Percentiles rank a stretch among this genome's conserved stretches.
Conservation (phyloP, 2,888 invertebrate species). For the Eristalinus sepulchralis region DNA sequence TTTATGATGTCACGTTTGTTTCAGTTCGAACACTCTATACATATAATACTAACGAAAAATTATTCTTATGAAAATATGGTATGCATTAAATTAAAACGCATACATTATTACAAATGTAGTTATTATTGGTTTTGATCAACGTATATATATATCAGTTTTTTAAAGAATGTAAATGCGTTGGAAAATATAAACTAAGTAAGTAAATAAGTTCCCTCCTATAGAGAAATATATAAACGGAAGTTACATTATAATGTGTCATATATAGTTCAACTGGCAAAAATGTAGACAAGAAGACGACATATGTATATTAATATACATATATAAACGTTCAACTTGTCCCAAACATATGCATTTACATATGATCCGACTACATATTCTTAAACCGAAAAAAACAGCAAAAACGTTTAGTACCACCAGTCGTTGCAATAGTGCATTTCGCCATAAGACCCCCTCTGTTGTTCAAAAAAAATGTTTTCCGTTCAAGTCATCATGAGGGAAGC, state of each 20-base stretch:
- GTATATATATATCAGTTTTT: too few species aligned
- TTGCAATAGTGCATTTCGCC: neutral
- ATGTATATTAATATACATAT: too few species aligned
- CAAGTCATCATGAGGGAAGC: neutral
- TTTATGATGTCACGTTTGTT: neutral
- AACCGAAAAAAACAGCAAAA: neutral
- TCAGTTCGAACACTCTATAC: neutral
- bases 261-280: too few species aligned
- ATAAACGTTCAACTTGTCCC: too few species aligned
- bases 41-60: neutral
- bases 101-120: neutral
- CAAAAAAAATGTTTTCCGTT: neutral
- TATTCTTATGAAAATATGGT: neutral
- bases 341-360: too few species aligned
- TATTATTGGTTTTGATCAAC: neutral
- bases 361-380: neutral
- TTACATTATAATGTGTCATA: too few species aligned
- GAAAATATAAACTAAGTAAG: too few species aligned
- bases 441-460: neutral
- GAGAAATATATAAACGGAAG: too few species aligned
- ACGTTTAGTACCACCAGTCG: neutral
- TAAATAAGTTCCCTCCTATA: too few species aligned
- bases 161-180: too few species aligned
- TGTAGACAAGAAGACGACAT: too few species aligned
- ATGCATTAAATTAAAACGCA: neutral